These are phyloP conservation scores for Micrasema longulum DNA, from an alignment of 1,140 invertebrate genomes.

Conservation along the genomic window DNA sequence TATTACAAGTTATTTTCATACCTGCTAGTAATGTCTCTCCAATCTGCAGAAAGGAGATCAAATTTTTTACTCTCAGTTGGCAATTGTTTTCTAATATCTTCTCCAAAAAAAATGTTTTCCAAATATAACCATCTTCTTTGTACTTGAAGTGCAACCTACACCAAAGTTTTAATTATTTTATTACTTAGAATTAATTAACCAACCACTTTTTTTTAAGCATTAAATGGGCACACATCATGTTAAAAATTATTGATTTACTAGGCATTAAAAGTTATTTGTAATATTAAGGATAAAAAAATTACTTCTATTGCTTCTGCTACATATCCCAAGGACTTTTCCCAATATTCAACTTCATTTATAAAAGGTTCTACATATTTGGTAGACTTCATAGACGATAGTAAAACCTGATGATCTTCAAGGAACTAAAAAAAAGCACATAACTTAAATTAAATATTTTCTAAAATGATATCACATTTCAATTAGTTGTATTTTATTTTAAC, in stretches of 20 bases:
- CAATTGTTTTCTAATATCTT: conserved; percentile 87
- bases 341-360: conserved; percentile 81
- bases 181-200: too few species aligned
- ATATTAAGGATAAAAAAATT: not conserved
- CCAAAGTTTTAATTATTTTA: too few species aligned
- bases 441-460: conserved; percentile 18
- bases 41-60: conserved; percentile 77
- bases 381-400: conserved; percentile 85
- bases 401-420: conserved; percentile 80
- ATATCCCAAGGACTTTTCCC: conserved; percentile 83
- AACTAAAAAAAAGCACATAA: conserved; percentile 56
- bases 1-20: too few species aligned
- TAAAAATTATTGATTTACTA: too few species aligned
- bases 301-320: conserved; percentile 83
- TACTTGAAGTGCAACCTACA: conserved; percentile 74
- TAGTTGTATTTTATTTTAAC: too few species aligned
- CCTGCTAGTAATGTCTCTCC: conserved; percentile 78
- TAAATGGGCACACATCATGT: too few species aligned
- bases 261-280: too few species aligned
- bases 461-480: too few species aligned
- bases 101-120: conserved; percentile 86
- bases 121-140: conserved; percentile 87
- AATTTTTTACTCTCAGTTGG: conserved; percentile 83
- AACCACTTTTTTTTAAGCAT: too few species aligned
- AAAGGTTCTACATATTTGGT: conserved; percentile 89